Conservation (phyloP, 2,888 invertebrate species). For the Dryobota labecula region DNA sequence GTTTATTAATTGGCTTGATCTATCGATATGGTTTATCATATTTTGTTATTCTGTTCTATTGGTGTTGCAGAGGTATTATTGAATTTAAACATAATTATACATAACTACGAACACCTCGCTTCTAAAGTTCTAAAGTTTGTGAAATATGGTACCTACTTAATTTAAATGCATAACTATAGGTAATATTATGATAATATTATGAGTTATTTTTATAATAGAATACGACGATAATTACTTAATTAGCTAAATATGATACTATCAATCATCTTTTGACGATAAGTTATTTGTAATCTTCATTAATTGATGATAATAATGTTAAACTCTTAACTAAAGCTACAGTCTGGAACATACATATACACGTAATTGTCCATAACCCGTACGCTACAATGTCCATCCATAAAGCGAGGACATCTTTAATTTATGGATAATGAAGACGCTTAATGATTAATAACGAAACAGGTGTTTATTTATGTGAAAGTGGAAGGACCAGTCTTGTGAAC, state of each 20-base stretch:
- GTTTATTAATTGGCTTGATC: slow-evolving; percentile 48
- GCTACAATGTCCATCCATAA: slow-evolving; percentile 21
- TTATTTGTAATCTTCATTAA: neutral
- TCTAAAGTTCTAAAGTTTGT: neutral
- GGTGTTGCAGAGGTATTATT: neutral
- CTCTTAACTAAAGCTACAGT: neutral
- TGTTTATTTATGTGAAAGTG: slow-evolving; percentile 53
- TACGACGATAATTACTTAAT: neutral
- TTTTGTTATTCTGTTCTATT: slow-evolving; percentile 38
- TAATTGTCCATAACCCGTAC: slow-evolving; percentile 30
- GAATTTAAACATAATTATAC: neutral
- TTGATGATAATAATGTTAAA: neutral
- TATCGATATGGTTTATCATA: slow-evolving; percentile 14
- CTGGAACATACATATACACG: neutral
- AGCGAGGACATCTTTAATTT: slow-evolving; percentile 42
- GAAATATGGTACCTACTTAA: neutral
- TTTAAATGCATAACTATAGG: neutral
- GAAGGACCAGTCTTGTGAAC: slow-evolving; percentile 23
- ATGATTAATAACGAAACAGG: slow-evolving; percentile 51
- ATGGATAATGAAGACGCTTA: slow-evolving; percentile 51
- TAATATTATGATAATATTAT: too few species aligned
- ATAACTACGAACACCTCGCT: neutral
- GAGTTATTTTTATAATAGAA: too few species aligned
- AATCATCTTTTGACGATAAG: neutral
- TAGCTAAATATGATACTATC: neutral